Evolutionary conservation across 2,888 invertebrate genomes (phyloP), one percentile per base, ranked within the genome.

Genomic region (Epirrita christyi): DNA sequence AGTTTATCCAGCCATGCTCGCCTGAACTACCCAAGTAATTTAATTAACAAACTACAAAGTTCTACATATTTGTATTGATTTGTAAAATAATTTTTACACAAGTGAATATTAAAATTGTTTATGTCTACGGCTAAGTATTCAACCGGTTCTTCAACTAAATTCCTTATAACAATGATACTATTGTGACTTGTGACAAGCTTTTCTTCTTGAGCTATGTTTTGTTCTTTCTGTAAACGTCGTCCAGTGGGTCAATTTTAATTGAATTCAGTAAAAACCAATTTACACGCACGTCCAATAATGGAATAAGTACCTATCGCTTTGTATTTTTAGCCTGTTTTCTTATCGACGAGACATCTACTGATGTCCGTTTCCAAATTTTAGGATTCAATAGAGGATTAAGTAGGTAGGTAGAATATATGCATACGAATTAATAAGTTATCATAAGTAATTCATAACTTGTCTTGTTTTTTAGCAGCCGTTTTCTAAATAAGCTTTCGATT

Each of bases 201-300:
- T 68, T 55, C 57, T 61, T 58, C 65, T 70, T 73, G 67, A 58
- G 28, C 14, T 44, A n/a, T n/a, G 64, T 66, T 83, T 81, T 83
- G 80, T 80, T 78, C 71, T 77, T 70, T 80, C 77, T 64, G 64
- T 61, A 64, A 64, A 68, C 66, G 66, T 64, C 68, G 68, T 57
- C 71, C 13, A 88, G 83, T 89, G 78, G 90, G 90, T 88, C 88
- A 89, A 71, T 83, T 83, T 86, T 90, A 90, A 89, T 90, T 88
- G 88, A 88, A 88, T 82, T 76, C 81, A 61, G 80, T 85, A 85
- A 85, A 86, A 86, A 80, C 79, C 78, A 81, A 86, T 87, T 83
- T 84, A 82, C 85, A 88, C 88, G 88, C 89, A 89, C 86, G 86
- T 76, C 68, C 75, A 72, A 79, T 79, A 85, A 83, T 78, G 68